Evolutionary conservation across 2,888 invertebrate genomes (phyloP).

Genomic region (Lordiphosa fenestrarum): DNA sequence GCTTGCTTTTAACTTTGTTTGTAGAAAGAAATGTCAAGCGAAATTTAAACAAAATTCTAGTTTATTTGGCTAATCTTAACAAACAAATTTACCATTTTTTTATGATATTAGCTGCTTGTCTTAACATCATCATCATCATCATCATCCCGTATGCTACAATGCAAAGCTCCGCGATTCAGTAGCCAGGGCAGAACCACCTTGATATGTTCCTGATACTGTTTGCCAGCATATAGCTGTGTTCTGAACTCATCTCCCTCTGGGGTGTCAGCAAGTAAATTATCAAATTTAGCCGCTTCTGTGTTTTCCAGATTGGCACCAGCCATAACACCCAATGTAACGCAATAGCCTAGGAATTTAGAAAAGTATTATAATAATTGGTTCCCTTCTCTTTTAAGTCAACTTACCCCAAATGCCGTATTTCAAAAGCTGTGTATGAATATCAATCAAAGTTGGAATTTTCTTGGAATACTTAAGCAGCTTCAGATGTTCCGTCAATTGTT

Average conservation of each 20-base stretch:
- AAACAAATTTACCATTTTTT: no score
- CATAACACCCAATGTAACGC: constrained; percentile 28
- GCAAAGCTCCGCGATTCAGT: constrained; percentile 43
- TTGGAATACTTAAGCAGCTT: constrained; percentile 63
- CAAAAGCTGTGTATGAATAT: constrained; percentile 63
- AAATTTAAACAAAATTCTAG: no score
- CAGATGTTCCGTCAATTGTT: constrained; percentile 59
- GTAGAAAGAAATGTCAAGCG: no score
- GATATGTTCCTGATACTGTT: constrained; percentile 20
- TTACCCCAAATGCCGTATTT: constrained; percentile 63
- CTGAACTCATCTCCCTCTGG: constrained; percentile 25
- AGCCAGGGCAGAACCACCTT: constrained; percentile 41
- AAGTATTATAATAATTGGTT: neutral
- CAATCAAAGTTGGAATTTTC: constrained; percentile 61
- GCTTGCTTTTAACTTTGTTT: no score
- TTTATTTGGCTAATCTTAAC: no score
- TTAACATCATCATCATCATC: neutral
- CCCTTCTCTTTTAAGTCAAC: neutral
- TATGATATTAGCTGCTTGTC: neutral
- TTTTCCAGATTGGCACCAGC: constrained; percentile 28
- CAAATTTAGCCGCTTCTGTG: constrained; percentile 30
- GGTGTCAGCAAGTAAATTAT: constrained; percentile 36
- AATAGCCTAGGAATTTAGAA: constrained; percentile 30
- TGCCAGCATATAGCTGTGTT: constrained; percentile 12
- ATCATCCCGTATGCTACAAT: constrained; percentile 2